Percentiles rank a stretch among this genome's conserved stretches.
phyloP scores from a whole-genome alignment of 2,113 vertebrate species.

The Calidris pugnax region DNA sequence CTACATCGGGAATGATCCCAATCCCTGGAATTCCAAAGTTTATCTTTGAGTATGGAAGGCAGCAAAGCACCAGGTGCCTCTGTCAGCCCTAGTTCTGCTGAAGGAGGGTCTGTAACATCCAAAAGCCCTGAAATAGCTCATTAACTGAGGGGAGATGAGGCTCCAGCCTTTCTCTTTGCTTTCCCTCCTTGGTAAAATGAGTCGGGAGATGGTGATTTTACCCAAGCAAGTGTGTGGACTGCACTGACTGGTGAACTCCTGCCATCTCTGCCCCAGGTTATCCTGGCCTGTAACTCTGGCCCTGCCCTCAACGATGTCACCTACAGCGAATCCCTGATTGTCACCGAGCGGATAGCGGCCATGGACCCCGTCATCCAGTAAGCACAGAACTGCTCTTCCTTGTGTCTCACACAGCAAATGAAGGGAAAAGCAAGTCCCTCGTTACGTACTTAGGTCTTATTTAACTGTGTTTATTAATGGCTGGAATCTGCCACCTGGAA shows the following conservation, averaged over 20 bases:
- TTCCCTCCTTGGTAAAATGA: too few relatives aligned
- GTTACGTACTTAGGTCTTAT: fast-evolving
- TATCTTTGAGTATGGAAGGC: neutral
- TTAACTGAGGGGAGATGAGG: fast-evolving
- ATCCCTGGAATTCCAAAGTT: neutral
- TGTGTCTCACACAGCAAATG: fast-evolving
- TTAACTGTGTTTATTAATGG: neutral
- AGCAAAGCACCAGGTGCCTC: neutral
- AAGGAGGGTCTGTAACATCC: neutral
- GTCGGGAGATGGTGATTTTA: neutral
- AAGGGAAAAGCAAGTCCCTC: too few relatives aligned
- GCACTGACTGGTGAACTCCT: neutral
- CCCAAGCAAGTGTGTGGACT: fast-evolving
- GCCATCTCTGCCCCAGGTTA: slow-evolving; percentile 78
- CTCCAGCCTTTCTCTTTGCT: neutral
- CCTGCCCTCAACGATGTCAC: slow-evolving; percentile 96
- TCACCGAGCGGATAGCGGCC: slow-evolving; percentile 87
- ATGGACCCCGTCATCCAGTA: slow-evolving; percentile 91
- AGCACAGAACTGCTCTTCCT: neutral
- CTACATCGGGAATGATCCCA: neutral
- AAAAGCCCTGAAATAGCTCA: fast-evolving
- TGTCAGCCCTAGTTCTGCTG: neutral
- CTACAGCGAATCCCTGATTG: slow-evolving; percentile 89
- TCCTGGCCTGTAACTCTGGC: slow-evolving; percentile 94
- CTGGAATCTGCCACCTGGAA: neutral